phyloP scores from a whole-genome alignment of 2,888 invertebrate species.

The Acholoe squamosa region DNA sequence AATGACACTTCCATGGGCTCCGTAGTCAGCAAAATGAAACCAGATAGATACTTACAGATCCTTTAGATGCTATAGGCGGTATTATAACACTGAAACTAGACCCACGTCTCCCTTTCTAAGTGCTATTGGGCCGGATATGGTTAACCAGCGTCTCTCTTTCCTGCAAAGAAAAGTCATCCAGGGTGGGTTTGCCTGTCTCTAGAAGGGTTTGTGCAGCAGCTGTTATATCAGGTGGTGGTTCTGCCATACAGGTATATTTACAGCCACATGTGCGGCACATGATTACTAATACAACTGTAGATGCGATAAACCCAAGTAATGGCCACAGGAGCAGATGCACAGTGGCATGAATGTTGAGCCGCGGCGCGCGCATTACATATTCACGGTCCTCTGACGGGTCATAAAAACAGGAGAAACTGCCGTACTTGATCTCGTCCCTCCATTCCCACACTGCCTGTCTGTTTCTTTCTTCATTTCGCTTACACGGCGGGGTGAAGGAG shows the following conservation, averaged over 20 bases:
- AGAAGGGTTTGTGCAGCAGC: neutral
- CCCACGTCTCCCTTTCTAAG: no score
- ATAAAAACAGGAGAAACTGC: neutral
- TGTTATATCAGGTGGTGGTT: neutral
- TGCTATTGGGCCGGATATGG: no score
- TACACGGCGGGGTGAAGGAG: slow-evolving; percentile 4
- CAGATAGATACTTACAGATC: no score
- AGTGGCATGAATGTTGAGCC: neutral
- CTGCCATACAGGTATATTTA: neutral
- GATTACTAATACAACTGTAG: neutral
- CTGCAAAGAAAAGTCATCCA: neutral
- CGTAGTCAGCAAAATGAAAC: no score
- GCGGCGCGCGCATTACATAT: neutral
- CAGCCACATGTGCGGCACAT: neutral
- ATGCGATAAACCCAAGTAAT: neutral
- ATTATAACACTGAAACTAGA: no score
- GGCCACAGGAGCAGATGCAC: slow-evolving; percentile 13
- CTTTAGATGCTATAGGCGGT: no score
- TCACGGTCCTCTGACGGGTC: neutral
- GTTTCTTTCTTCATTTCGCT: neutral
- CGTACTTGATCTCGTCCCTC: neutral
- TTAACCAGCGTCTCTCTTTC: neutral
- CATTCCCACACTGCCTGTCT: neutral
- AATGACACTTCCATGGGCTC: no score
- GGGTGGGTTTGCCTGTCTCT: neutral